Conservation (phyloP, 2,797 vertebrate genomes). For the Lacerta viridis region DNA sequence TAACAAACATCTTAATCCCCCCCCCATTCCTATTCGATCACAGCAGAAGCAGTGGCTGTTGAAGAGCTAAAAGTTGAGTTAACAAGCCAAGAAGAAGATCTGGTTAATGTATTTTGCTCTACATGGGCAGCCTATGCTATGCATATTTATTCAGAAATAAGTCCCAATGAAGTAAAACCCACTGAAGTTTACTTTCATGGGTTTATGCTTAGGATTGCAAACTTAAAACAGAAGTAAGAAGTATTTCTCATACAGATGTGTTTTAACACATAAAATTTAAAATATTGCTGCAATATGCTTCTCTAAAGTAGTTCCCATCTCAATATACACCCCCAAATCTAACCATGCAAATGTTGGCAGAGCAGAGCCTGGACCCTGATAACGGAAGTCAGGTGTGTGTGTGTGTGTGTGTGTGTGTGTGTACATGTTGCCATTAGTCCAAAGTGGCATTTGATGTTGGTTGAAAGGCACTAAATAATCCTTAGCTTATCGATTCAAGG, state of each 20-base stretch:
- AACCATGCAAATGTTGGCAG: conserved; percentile 15
- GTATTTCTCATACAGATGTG: background rate
- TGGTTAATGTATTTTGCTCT: background rate
- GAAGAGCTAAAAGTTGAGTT: background rate
- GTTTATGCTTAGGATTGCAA: background rate
- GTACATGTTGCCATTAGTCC: background rate
- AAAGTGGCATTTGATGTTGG: conserved; percentile 54
- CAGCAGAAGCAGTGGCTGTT: background rate
- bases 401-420: background rate
- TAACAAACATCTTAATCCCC: background rate
- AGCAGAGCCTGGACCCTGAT: background rate
- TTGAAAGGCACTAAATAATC: conserved; percentile 74
- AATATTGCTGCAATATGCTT: background rate
- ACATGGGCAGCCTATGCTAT: background rate
- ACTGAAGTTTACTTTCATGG: background rate
- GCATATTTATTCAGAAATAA: background rate
- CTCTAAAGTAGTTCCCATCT: background rate
- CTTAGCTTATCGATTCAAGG: conserved; percentile 76
- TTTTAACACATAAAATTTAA: background rate
- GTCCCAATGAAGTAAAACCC: background rate
- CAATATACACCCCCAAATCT: background rate
- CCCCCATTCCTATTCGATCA: too few species aligned
- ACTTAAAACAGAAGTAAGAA: background rate
- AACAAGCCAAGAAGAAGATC: background rate
- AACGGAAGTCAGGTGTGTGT: background rate